phyloP scores from a whole-genome alignment of 2,113 vertebrate genomes.

The Plectropomus leopardus region DNA sequence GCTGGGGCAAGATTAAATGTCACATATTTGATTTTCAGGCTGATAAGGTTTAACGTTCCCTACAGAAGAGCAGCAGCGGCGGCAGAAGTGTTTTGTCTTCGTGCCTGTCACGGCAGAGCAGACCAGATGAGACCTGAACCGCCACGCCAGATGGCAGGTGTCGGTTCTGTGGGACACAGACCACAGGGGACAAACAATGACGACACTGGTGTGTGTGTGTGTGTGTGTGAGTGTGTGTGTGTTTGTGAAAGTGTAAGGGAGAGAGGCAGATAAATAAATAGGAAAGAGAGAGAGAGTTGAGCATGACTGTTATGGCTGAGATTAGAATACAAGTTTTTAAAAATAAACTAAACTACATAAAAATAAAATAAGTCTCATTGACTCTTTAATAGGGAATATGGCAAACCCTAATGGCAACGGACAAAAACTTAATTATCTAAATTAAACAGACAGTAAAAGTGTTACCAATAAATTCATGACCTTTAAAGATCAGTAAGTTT shows the following conservation, averaged over 20 bases:
- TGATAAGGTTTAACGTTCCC: constrained; percentile 20
- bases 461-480: not conserved
- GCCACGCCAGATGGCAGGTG: constrained; percentile 64
- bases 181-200: constrained; percentile 43
- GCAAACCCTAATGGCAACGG: not conserved
- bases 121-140: constrained; percentile 54
- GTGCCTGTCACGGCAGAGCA: constrained; percentile 40
- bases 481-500: not conserved
- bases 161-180: constrained; percentile 30
- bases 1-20: constrained; percentile 3
- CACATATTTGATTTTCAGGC: constrained; percentile 20
- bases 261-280: not conserved
- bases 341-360: not conserved
- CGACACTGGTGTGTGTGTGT: not conserved
- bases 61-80: constrained; percentile 36
- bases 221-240: not conserved
- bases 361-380: not conserved
- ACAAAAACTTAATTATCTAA: not conserved
- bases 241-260: not conserved
- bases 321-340: not conserved
- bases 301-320: not conserved
- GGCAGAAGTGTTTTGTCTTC: constrained; percentile 26
- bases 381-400: not conserved
- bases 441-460: not conserved
- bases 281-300: not conserved